Base-by-base conservation (phyloP, 2,888 invertebrate species). In the Drosophila mayaguana region DNA sequence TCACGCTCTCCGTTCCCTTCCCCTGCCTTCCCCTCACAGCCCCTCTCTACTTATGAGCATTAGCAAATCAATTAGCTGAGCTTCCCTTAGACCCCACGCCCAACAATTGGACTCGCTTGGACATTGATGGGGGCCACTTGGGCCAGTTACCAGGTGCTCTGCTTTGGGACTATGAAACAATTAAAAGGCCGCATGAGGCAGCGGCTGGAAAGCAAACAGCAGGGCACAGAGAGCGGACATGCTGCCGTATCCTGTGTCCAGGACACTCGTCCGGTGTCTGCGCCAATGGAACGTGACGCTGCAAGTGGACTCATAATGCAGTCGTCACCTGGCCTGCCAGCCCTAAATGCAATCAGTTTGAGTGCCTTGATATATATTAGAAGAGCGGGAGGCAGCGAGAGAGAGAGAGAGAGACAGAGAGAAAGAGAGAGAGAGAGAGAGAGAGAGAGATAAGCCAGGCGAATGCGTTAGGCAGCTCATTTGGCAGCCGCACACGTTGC, bases 401-500 rank as follows among this genome's bases (percentile, higher is more conserved):
- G 68, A 63, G 20, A 22, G 0, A 16, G 14, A 5, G 16, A 16
- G 16, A 1, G 38, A 16, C 7, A 16, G n/a, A n/a, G 40, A n/a
- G 34, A 36, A 3, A 11, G 34, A 2, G 34, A 25, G 25, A 25
- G 28, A 7, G 28, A 7, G 38, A 6, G 38, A 38, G 38, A 38
- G 38, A 4, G 38, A 38, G 38, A n/a, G n/a, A 16, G n/a, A 8
- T 2, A 55, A 71, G 77, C 79, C 77, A 71, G 72, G 62, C 64
- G 73, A 72, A 60, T 62, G 32, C 64, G 72, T 75, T 75, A 65
- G 75, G 59, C 81, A 81, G 76, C 81, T 80, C 83, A 83, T 83
- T 86, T 81, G 83, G 78, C 85, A 85, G 80, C 85, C 75, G 57
- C 69, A 86, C 81, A 83, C 86, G 81, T 86, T 57, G n/a, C 59